Base-by-base conservation (phyloP, 2,888 invertebrate species). In the Acronicta leporina region DNA sequence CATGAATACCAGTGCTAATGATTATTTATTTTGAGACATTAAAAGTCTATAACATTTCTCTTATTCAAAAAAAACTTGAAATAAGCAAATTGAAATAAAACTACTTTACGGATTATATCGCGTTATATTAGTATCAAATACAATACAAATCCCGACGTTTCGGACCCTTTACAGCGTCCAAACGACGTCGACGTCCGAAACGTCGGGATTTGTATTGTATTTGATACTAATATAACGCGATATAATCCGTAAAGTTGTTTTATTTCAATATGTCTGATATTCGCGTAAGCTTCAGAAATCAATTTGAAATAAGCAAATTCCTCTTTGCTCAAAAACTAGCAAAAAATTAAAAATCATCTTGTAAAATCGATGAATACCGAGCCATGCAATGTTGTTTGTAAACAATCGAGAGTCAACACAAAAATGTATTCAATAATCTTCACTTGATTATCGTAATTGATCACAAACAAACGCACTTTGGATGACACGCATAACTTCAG, bases 391-490 rank as follows among this genome's bases (percentile, higher is more conserved):
- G 50, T 58, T 74, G 43, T 62, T 77, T 51, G 46, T 62, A 72
- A 75, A 77, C 69, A 76, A 59, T 70, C 62, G 69, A 73, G 78
- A 78, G 78, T 60, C 70, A 65, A 69, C 54, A 55, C 60, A 63
- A 55, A 41, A 63, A 54, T 59, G 52, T 49, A 53, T 55, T 63
- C 53, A 62, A 40, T 61, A 43, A 61, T 54, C 44, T 48, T 62
- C 63, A 70, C 14, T 64, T 49, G 63, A 49, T 27, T 63, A 49
- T 20, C 16, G 44, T 55, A 68, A 50, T 58, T 33, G 30, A 75
- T 59, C 57, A 64, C 55, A 72, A 68, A 73, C 68, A 75, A 57
- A 50, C 43, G 20, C 60, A 67, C 41, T 30, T 62, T 50, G 15
- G 41, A 73, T 57, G 25, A 57, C 44, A 43, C 47, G 33, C 20